These are phyloP conservation scores for Xerus rutilus DNA, from an alignment of 2,797 vertebrate genomes.

Conservation along the genomic window DNA sequence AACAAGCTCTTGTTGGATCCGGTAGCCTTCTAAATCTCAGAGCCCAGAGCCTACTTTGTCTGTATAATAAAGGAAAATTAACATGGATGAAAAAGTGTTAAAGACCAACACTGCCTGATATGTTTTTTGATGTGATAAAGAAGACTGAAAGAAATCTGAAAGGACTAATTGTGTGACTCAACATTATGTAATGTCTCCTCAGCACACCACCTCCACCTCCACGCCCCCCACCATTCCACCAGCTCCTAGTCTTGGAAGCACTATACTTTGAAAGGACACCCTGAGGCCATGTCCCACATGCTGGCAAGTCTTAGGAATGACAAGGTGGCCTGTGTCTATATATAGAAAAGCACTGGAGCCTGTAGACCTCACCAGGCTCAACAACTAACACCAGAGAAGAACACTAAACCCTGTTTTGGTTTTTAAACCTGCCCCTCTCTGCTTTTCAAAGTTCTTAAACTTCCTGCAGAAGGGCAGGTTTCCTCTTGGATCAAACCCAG, in stretches of 20 bases:
- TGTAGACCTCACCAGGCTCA: not conserved
- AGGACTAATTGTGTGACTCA: conserved; percentile 37
- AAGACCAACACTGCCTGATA: not conserved
- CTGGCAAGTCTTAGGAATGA: not conserved
- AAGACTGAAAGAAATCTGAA: not conserved
- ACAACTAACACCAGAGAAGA: not conserved
- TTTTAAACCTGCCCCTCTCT: not conserved
- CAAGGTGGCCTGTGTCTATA: not conserved
- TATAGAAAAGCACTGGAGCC: not conserved
- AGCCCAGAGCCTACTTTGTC: not conserved
- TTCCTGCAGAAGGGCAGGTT: not conserved
- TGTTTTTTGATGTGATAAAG: conserved; percentile 9
- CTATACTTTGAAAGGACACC: not conserved
- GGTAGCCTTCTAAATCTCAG: not conserved
- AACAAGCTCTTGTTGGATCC: not conserved
- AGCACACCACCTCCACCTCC: not conserved
- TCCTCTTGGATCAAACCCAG: not conserved
- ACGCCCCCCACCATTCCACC: not conserved
- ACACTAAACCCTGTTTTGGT: not conserved
- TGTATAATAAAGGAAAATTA: not conserved
- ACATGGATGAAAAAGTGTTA: not conserved
- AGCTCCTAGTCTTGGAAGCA: not conserved
- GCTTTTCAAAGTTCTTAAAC: conserved; percentile 1
- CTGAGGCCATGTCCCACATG: not conserved
- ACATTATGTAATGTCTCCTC: not conserved